Percentiles rank a stretch among this genome's conserved stretches.
These are phyloP conservation scores for Aphidius ervi DNA, from an alignment of 1,140 invertebrate genomes.

Conservation along the genomic window DNA sequence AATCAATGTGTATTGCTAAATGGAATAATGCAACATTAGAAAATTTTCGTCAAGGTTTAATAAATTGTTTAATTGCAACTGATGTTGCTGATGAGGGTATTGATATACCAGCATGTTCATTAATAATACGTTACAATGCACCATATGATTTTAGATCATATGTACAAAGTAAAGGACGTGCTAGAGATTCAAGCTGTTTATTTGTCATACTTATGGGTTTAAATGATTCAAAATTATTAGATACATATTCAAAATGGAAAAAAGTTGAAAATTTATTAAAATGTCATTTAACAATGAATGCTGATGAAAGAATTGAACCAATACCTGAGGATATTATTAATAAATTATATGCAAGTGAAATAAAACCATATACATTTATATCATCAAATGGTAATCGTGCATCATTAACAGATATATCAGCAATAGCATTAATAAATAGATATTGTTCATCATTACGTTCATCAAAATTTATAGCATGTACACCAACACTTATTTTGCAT, in stretches of 20 bases:
- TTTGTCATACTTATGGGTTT: slow-evolving; percentile 54
- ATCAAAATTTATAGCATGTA: slow-evolving; percentile 77
- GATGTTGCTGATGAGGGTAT: slow-evolving; percentile 79
- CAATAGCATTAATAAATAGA: slow-evolving; percentile 71
- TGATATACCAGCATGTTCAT: slow-evolving; percentile 78
- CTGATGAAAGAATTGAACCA: slow-evolving; percentile 53
- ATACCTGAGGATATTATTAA: slow-evolving; percentile 18
- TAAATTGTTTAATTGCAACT: slow-evolving; percentile 79
- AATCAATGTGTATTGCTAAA: slow-evolving; percentile 53
- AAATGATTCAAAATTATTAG: slow-evolving; percentile 22
- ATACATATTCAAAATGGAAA: background rate
- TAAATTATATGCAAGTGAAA: slow-evolving; percentile 43
- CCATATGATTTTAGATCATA: slow-evolving; percentile 68
- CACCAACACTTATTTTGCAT: slow-evolving; percentile 62
- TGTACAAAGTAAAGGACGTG: slow-evolving; percentile 72
- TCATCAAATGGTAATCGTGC: slow-evolving; percentile 44
- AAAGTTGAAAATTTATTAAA: background rate
- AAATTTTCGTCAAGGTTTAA: slow-evolving; percentile 58
- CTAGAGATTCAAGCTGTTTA: slow-evolving; percentile 55
- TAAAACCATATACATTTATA: slow-evolving; percentile 53
- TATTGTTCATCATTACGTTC: slow-evolving; percentile 75
- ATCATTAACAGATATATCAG: slow-evolving; percentile 59
- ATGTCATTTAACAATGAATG: slow-evolving; percentile 55
- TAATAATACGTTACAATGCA: slow-evolving; percentile 74
- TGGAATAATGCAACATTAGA: slow-evolving; percentile 60